These are phyloP conservation scores for Pelmatolapia mariae DNA, from an alignment of 2,113 vertebrate species.

Conservation along the genomic window DNA sequence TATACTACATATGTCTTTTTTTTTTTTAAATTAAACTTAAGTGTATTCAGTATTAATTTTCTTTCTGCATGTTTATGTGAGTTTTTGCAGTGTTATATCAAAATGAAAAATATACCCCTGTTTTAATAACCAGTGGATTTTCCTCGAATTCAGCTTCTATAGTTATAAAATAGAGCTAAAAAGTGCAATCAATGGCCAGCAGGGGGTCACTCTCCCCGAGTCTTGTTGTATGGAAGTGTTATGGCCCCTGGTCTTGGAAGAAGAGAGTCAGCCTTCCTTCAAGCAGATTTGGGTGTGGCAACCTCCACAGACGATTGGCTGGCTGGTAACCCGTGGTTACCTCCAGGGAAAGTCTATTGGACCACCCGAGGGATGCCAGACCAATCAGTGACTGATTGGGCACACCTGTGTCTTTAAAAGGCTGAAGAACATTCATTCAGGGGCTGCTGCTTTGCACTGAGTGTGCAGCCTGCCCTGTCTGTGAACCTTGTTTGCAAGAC, in stretches of 20 bases:
- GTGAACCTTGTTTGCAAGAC: background rate
- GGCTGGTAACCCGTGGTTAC: fast-evolving
- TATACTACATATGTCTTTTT: no score
- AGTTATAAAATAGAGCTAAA: background rate
- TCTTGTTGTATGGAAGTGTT: background rate
- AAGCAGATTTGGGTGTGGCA: background rate
- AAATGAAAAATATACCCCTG: background rate
- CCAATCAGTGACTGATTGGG: background rate
- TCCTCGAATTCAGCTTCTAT: background rate
- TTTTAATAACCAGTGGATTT: background rate
- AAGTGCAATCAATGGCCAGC: background rate
- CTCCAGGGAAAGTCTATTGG: background rate
- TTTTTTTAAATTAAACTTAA: no score
- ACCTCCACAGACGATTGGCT: background rate
- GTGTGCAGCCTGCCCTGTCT: background rate
- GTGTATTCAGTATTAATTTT: background rate
- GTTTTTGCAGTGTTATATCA: background rate
- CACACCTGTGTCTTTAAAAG: background rate
- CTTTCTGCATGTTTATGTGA: background rate
- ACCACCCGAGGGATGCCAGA: background rate
- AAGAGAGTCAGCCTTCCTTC: background rate
- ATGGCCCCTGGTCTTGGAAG: background rate
- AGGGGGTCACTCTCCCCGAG: background rate
- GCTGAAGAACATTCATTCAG: background rate
- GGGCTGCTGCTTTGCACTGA: background rate